Conservation (phyloP, 1,140 invertebrate genomes). For the Zaprionus ghesquierei region DNA sequence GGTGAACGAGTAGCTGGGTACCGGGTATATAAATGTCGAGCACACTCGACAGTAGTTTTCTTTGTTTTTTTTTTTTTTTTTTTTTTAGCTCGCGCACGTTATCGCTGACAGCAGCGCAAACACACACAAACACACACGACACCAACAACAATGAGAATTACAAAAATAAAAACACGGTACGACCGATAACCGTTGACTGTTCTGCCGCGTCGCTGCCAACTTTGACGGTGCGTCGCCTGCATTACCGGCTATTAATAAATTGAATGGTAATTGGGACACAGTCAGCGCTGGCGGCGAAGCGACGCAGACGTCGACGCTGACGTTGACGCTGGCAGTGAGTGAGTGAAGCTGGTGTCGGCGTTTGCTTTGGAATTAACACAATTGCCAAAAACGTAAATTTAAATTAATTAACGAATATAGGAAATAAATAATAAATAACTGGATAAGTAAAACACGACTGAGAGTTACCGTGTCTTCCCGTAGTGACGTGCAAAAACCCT, state of each 20-base stretch:
- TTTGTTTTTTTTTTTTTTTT: too few species aligned
- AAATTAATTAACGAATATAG: constrained; percentile 6
- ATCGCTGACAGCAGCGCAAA: constrained; percentile 38
- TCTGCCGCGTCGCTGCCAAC: constrained; percentile 10
- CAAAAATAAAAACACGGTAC: not conserved
- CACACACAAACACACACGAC: not conserved
- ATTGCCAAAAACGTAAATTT: constrained; percentile 27
- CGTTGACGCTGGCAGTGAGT: not conserved
- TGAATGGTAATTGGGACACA: constrained; percentile 49
- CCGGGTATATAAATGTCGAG: too few species aligned
- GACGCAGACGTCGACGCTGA: not conserved
- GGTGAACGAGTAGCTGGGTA: too few species aligned
- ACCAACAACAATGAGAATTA: not conserved
- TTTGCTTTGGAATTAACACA: constrained; percentile 29
- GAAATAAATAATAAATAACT: constrained; percentile 2
- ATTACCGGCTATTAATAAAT: constrained; percentile 46
- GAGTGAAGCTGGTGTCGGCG: constrained; percentile 3
- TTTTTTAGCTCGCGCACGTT: constrained; percentile 4
- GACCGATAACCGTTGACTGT: constrained; percentile 26
- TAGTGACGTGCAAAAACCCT: constrained; percentile 12
- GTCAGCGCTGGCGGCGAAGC: constrained; percentile 25
- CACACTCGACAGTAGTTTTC: too few species aligned
- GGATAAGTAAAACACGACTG: not conserved
- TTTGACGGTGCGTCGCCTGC: constrained; percentile 13
- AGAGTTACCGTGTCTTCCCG: not conserved